Base-by-base conservation (phyloP, 2,888 invertebrate genomes). In the Stegana nigrithorax region DNA sequence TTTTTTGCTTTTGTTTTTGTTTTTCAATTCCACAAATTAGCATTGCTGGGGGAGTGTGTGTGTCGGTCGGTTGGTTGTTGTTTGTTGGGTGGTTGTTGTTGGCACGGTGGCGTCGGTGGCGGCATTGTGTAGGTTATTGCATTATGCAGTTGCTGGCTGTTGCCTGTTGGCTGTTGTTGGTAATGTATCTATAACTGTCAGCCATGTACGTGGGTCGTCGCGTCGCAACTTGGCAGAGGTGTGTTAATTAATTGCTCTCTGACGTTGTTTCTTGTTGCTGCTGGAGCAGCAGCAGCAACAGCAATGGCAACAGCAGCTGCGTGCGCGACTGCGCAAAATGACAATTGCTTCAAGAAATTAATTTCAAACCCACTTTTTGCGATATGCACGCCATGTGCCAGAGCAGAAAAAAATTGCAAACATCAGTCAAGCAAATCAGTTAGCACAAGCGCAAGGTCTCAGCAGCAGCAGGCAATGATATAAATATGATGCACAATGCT, bases 211-310 rank as follows among this genome's bases (percentile, higher is more conserved):
- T 58, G 58, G 59, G 60, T 62, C 57, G 62, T 42, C 58, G 59
- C 47, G 25, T 47, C 17, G 26, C 27, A 29, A 58, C 27, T 45
- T 58, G 29, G 29, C 42, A 58, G 59, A 62, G 70, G 63, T 76
- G 69, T 67, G 65, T 74, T 78, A 76, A 75, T 78, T 75, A 77
- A 74, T 78, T 76, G 75, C 69, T 56, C 45, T 53, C 39, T 50
- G 53, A 27, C 17, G 39, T 8, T 36, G 4, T 17, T 39, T 6
- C 4, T 39, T n/a, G 2, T 5, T 39, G 5, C 14, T 39, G 36
- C 23, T 55, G 12, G 25, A 47, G 47, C 47, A 23, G 12, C 19
- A 19, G n/a, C n/a, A n/a, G n/a, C n/a, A n/a, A n/a, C n/a, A n/a
- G n/a, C n/a, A n/a, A n/a, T n/a, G n/a, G n/a, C n/a, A n/a, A n/a